Percentiles rank a stretch among this genome's conserved stretches.
phyloP scores from a whole-genome alignment of 2,888 invertebrate species.

The Lampropteryx suffumata region DNA sequence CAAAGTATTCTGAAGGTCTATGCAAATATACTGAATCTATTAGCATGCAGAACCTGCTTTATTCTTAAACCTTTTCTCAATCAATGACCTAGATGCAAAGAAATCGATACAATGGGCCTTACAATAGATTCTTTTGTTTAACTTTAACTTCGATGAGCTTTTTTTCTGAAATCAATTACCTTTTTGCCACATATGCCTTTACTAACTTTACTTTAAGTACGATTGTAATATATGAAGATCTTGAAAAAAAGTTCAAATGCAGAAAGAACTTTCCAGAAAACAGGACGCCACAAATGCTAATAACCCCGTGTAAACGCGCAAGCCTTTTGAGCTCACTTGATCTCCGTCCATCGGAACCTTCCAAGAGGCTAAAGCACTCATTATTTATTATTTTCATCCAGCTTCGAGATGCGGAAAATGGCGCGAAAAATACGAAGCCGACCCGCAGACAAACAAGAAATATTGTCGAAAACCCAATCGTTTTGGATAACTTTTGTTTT shows the following conservation, averaged over 20 bases:
- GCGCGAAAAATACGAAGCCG: conserved; percentile 30
- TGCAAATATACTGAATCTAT: conserved; percentile 25
- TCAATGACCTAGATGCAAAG: conserved; percentile 19
- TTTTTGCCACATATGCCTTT: too few species aligned
- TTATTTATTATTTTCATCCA: conserved; percentile 55
- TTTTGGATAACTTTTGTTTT: conserved; percentile 28
- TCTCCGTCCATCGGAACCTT: conserved; percentile 45
- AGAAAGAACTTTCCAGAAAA: background rate
- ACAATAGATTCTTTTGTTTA: conserved; percentile 12
- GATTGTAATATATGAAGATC: too few species aligned
- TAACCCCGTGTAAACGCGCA: conserved; percentile 34
- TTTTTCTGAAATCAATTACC: too few species aligned
- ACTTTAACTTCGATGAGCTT: conserved; percentile 3
- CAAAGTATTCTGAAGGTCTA: conserved; percentile 23
- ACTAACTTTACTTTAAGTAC: too few species aligned
- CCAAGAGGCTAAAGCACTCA: conserved; percentile 38
- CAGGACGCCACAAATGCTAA: conserved; percentile 24
- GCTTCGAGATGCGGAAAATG: conserved; percentile 30
- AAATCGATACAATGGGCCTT: conserved; percentile 19
- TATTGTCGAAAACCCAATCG: conserved; percentile 14
- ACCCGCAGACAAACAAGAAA: conserved; percentile 31
- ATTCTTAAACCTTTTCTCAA: conserved; percentile 25
- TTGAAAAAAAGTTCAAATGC: background rate
- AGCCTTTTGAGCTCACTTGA: conserved; percentile 41
- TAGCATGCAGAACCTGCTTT: conserved; percentile 25